Percentiles rank a stretch among this genome's conserved stretches.
Conservation (phyloP, 2,113 vertebrate species). For the Tor tambroides region DNA sequence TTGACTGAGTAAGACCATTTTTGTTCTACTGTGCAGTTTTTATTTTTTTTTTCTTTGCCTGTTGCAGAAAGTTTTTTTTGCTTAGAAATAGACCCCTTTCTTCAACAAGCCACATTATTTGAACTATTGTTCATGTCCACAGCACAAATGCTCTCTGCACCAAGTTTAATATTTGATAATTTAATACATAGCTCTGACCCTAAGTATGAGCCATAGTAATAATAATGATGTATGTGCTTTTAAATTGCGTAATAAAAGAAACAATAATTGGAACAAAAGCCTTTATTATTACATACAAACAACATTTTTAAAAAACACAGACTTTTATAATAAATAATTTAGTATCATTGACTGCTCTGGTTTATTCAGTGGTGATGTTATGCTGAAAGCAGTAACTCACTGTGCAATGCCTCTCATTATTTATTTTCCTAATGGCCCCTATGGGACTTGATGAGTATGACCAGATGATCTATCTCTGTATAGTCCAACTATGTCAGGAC, state of each 20-base stretch:
- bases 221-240: not conserved
- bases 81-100: too few relatives aligned
- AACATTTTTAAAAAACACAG: not conserved
- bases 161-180: not conserved
- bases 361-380: not conserved
- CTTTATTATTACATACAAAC: not conserved
- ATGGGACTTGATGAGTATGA: constrained; percentile 40
- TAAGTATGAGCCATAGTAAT: not conserved
- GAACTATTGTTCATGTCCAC: too few relatives aligned
- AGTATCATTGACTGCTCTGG: not conserved
- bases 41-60: too few relatives aligned
- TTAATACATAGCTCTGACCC: not conserved
- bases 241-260: not conserved
- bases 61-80: too few relatives aligned
- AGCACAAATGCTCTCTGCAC: not conserved
- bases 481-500: constrained; percentile 31
- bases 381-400: not conserved
- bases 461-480: constrained; percentile 47
- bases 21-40: too few relatives aligned
- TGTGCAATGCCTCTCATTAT: constrained; percentile 37
- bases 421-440: constrained; percentile 54
- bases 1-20: too few relatives aligned
- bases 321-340: not conserved
- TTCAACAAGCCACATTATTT: too few relatives aligned
- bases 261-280: not conserved